Percentiles rank a stretch among this genome's conserved stretches.
Conservation (phyloP, 2,797 vertebrate species). For the Loris lydekkerianus region DNA sequence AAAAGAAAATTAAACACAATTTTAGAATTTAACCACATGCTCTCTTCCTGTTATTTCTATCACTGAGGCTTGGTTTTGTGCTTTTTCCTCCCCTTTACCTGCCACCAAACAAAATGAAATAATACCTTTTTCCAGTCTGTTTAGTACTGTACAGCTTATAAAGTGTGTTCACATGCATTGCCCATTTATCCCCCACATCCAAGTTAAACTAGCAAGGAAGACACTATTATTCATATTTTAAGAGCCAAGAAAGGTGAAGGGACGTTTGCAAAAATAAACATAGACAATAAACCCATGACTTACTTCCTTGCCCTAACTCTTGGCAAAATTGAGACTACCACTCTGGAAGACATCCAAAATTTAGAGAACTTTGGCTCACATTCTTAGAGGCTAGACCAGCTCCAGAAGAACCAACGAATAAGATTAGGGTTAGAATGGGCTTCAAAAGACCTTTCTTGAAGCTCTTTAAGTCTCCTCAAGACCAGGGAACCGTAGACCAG, state of each 20-base stretch:
- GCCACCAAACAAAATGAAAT: conserved; percentile 22
- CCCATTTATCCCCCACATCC: not conserved
- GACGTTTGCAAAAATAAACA: not conserved
- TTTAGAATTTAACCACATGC: conserved; percentile 75
- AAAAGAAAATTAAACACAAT: conserved; percentile 66
- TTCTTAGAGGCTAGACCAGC: not conserved
- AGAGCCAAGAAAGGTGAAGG: conserved; percentile 42
- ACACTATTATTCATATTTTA: conserved; percentile 9
- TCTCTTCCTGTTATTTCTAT: conserved; percentile 66
- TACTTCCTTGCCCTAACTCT: not conserved
- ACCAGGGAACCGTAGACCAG: not conserved
- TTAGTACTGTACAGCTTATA: not conserved
- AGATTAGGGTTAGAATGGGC: not conserved
- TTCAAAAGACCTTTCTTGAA: not conserved
- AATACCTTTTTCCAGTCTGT: not conserved
- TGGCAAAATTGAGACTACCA: not conserved
- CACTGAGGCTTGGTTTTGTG: not conserved
- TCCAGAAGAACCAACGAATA: not conserved
- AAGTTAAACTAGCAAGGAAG: conserved; percentile 24
- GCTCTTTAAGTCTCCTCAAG: not conserved
- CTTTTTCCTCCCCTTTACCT: not conserved
- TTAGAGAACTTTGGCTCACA: not conserved
- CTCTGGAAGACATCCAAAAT: not conserved
- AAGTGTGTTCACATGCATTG: not conserved
- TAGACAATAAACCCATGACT: not conserved